phyloP scores from a whole-genome alignment of 2,113 vertebrate genomes.

The Triplophysa tibetana region DNA sequence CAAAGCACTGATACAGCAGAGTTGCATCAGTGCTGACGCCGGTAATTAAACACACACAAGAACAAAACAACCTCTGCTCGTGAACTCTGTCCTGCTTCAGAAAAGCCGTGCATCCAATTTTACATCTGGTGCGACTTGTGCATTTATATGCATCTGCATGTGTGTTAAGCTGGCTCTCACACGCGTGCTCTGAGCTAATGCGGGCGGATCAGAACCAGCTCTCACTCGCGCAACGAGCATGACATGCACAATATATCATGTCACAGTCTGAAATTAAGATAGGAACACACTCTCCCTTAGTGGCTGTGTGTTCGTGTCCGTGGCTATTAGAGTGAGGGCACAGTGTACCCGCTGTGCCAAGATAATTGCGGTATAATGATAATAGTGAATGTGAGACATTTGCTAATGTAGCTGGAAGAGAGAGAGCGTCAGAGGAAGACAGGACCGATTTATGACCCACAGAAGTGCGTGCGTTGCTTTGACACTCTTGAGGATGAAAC shows the following conservation, averaged over 20 bases:
- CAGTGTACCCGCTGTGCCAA: not conserved
- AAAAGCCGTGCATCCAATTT: not conserved
- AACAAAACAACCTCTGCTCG: not conserved
- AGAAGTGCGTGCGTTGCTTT: not conserved
- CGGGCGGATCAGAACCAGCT: not conserved
- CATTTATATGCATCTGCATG: constrained; percentile 42
- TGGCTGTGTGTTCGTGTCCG: constrained; percentile 3
- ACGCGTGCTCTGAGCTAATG: constrained; percentile 11
- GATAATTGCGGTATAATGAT: constrained; percentile 42
- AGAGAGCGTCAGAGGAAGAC: not conserved
- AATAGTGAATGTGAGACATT: constrained; percentile 12
- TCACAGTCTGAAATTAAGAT: constrained; percentile 21
- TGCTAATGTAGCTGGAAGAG: constrained; percentile 4
- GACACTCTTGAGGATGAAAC: not conserved
- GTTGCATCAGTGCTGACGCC: constrained; percentile 33
- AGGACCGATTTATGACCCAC: not conserved
- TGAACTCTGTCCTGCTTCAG: not conserved
- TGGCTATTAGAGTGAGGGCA: constrained; percentile 13
- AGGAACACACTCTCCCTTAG: constrained; percentile 17
- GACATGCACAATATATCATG: constrained; percentile 13
- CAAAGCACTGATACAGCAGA: constrained; percentile 45
- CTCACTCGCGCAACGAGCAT: not conserved
- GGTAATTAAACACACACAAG: constrained; percentile 45
- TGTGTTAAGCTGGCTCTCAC: not conserved
- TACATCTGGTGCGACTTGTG: constrained; percentile 20